Evolutionary conservation across 2,113 vertebrate species (phyloP).

Genomic region (Cyphomyrus discorhynchus): DNA sequence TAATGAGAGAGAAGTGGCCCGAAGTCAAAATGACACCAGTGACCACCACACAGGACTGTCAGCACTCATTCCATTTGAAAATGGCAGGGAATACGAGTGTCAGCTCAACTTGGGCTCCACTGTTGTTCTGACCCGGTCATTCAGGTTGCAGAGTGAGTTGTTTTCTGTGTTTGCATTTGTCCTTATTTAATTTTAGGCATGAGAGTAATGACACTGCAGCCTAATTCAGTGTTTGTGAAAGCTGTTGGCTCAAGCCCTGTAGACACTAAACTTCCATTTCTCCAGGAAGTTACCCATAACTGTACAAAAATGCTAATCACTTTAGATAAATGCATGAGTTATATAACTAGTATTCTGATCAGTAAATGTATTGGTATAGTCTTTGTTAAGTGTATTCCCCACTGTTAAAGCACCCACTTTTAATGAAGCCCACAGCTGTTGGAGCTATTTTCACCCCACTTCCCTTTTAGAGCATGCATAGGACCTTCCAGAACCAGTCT

Average conservation of each 20-base stretch:
- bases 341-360: neutral
- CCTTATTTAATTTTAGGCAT: neutral
- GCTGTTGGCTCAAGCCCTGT: neutral
- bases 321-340: neutral
- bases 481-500: slow-evolving; percentile 36
- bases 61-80: neutral
- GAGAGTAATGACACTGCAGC: neutral
- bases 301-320: neutral
- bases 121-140: slow-evolving; percentile 13
- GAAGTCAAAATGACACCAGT: neutral
- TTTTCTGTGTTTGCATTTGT: neutral
- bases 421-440: neutral
- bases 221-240: neutral
- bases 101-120: slow-evolving; percentile 31
- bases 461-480: neutral
- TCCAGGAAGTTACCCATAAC: neutral
- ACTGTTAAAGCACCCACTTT: neutral
- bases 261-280: neutral
- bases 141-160: neutral
- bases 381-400: neutral
- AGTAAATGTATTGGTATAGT: neutral
- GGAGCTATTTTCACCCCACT: neutral
- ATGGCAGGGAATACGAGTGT: slow-evolving; percentile 28
- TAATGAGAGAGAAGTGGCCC: neutral
- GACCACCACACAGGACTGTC: slow-evolving; percentile 13